These are phyloP conservation scores for Andrena praecox DNA, from an alignment of 2,888 invertebrate species.

Conservation along the genomic window DNA sequence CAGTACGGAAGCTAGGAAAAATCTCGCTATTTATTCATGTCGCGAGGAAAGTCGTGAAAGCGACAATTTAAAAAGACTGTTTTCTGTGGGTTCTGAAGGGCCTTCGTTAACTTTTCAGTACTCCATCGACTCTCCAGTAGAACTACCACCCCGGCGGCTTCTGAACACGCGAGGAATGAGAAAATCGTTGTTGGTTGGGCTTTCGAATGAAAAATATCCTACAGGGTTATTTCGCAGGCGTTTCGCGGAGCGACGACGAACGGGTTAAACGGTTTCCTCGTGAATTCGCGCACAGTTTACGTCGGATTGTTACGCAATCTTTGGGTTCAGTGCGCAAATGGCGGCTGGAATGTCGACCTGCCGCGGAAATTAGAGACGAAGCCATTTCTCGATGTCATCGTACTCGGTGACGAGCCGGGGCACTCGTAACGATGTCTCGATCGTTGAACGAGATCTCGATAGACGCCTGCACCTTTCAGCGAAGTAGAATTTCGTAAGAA, in stretches of 20 bases:
- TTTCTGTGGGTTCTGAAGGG: background rate
- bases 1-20: background rate
- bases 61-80: background rate
- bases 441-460: slow-evolving; percentile 8
- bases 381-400: slow-evolving; percentile 38
- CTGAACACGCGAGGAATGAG: background rate
- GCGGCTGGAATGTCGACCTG: slow-evolving; percentile 14
- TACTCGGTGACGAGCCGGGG: background rate
- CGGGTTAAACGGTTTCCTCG: background rate
- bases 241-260: background rate
- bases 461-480: background rate
- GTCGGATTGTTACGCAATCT: slow-evolving; percentile 28
- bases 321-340: slow-evolving; percentile 23
- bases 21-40: background rate
- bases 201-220: background rate
- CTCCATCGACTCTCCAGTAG: background rate
- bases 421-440: background rate
- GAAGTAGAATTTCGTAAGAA: background rate
- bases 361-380: slow-evolving; percentile 53
- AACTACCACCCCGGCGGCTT: background rate
- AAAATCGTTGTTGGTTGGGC: background rate
- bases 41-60: background rate
- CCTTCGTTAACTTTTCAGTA: background rate
- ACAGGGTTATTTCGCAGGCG: background rate
- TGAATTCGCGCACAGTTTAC: background rate